Percentiles rank a stretch among this genome's conserved stretches.
These are phyloP conservation scores for Gallinago paraguaiae DNA, from an alignment of 2,113 vertebrate genomes.

Conservation along the genomic window DNA sequence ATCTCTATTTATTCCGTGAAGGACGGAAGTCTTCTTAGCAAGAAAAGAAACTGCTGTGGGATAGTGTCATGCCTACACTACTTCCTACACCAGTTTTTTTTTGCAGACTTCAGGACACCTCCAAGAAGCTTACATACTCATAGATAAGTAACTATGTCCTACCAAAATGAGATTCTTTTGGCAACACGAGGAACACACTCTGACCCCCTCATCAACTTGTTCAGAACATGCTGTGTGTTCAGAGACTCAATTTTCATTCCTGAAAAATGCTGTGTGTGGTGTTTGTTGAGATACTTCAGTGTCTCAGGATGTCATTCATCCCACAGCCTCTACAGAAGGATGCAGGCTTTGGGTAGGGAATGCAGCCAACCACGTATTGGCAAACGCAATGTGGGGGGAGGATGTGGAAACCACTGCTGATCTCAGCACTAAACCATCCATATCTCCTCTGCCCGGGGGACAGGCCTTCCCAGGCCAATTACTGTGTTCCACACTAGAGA, in stretches of 20 bases:
- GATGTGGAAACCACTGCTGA: conserved; percentile 33
- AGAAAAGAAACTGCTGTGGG: conserved; percentile 52
- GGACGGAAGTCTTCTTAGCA: conserved; percentile 53
- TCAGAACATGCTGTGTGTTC: neutral
- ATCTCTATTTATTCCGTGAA: conserved; percentile 55
- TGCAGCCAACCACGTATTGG: neutral
- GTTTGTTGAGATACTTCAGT: neutral
- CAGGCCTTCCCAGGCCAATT: neutral
- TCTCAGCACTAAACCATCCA: conserved; percentile 41
- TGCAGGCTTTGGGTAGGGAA: neutral
- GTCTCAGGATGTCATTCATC: neutral
- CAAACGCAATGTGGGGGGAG: neutral
- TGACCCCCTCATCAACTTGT: neutral
- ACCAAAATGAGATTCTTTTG: neutral
- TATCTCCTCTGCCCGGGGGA: neutral
- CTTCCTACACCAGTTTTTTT: neutral
- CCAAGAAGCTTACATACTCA: neutral
- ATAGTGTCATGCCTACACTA: conserved; percentile 32
- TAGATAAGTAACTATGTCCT: neutral
- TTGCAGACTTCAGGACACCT: neutral
- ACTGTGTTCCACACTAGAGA: neutral
- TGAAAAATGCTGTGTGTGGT: neutral
- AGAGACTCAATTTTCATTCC: neutral
- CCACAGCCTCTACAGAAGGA: neutral
- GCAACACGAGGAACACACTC: neutral